Evolutionary conservation across 2,888 invertebrate species (phyloP).

Genomic region (Petrolisthes cinctipes): DNA sequence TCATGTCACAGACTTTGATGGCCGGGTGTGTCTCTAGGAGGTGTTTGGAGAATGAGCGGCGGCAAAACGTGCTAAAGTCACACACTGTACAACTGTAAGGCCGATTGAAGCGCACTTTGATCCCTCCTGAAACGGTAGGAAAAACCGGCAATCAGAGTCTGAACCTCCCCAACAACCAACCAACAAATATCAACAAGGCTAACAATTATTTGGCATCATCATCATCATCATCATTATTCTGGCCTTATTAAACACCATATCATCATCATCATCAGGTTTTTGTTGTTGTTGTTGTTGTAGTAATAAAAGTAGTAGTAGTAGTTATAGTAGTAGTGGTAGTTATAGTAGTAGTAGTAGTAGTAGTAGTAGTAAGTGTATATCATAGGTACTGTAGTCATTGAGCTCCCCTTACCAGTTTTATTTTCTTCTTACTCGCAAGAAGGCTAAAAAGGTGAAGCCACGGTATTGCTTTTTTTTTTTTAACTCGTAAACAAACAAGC

Average conservation of each 20-base stretch:
- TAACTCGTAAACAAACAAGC: constrained; percentile 6
- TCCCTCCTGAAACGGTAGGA: constrained; percentile 66
- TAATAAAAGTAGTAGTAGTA: too few relatives aligned
- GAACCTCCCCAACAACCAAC: constrained; percentile 7
- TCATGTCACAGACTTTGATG: constrained; percentile 66
- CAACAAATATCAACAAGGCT: background rate
- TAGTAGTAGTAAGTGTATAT: constrained; percentile 12
- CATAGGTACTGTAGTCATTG: constrained; percentile 34
- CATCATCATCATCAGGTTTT: too few relatives aligned
- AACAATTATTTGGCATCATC: too few relatives aligned
- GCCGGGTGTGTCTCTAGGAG: constrained; percentile 66
- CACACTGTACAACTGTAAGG: constrained; percentile 66
- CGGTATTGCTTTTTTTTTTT: constrained; percentile 21
- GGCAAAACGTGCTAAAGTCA: constrained; percentile 66
- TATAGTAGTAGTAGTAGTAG: background rate
- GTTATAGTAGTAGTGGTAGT: too few relatives aligned
- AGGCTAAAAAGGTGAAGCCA: constrained; percentile 40
- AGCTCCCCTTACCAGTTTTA: constrained; percentile 44
- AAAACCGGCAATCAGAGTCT: constrained; percentile 65
- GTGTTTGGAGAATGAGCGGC: constrained; percentile 66
- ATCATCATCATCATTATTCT: too few relatives aligned
- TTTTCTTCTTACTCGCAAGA: constrained; percentile 42
- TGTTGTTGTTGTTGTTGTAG: too few relatives aligned
- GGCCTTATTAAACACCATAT: too few relatives aligned
- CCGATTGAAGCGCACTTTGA: constrained; percentile 66